These are phyloP conservation scores for Poecilia velifera DNA, from an alignment of 2,797 vertebrate genomes.

Conservation along the genomic window DNA sequence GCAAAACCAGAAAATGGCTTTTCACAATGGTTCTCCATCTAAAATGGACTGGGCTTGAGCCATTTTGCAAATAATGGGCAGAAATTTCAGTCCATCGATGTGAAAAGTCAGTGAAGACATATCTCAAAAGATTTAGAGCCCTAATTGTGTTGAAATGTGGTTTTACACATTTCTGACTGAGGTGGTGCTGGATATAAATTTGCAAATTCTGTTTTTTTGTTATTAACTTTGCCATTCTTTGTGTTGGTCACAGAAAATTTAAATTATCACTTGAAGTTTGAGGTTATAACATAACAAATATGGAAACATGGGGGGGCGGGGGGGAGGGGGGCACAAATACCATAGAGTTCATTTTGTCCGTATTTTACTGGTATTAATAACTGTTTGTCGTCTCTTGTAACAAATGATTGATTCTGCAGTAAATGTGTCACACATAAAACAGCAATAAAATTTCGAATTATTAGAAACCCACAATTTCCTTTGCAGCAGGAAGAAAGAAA, in stretches of 20 bases:
- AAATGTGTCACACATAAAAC: conserved; percentile 28
- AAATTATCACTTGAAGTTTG: neutral
- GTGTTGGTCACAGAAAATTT: neutral
- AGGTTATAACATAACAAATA: neutral
- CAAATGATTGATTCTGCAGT: neutral
- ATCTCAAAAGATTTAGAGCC: neutral
- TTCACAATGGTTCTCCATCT: neutral
- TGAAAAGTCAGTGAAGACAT: neutral
- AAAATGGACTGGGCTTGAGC: neutral
- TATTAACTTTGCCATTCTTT: neutral
- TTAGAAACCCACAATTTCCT: conserved; percentile 28
- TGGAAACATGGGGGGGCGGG: neutral
- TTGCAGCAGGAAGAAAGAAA: conserved; percentile 26
- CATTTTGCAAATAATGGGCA: neutral
- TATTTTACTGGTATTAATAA: conserved; percentile 18
- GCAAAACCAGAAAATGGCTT: neutral
- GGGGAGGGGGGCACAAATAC: neutral
- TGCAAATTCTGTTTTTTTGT: neutral
- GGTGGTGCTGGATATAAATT: neutral
- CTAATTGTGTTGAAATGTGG: neutral
- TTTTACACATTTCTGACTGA: neutral
- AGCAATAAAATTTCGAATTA: conserved; percentile 17
- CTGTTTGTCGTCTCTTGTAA: neutral
- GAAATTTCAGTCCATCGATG: neutral
- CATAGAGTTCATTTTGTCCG: neutral